Conservation (phyloP, 2,113 vertebrate genomes). For the Dendrocopos noguchii region DNA sequence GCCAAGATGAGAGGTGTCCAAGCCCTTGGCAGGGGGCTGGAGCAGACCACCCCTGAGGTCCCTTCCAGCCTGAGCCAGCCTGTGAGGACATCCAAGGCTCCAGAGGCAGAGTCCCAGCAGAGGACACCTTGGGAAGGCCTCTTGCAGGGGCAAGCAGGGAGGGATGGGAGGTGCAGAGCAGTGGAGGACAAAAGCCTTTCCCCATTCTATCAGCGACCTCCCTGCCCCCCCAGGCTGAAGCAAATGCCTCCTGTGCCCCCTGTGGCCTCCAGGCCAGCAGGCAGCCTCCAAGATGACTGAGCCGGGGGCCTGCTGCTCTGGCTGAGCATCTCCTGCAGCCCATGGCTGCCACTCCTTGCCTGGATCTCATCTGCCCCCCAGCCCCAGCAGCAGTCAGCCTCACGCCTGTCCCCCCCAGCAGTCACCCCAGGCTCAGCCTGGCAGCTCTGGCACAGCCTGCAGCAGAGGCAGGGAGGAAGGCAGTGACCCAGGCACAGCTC, state of each 20-base stretch:
- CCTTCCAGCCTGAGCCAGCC: no score
- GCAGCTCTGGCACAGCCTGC: not conserved
- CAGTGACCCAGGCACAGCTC: not conserved
- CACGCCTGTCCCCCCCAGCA: not conserved
- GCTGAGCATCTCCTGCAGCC: not conserved
- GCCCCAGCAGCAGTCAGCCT: not conserved
- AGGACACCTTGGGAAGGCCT: not conserved
- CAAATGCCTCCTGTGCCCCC: not conserved
- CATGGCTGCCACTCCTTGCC: not conserved
- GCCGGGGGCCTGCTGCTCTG: accelerated
- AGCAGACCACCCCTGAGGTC: no score
- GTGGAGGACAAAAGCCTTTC: not conserved
- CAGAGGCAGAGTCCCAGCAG: not conserved
- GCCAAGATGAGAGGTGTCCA: no score
- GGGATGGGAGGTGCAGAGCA: not conserved
- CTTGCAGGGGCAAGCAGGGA: not conserved
- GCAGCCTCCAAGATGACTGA: not conserved
- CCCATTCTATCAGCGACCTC: not conserved
- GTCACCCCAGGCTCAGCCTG: not conserved
- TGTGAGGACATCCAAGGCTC: not conserved
- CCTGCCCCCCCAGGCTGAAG: not conserved
- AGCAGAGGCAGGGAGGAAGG: not conserved
- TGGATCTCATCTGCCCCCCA: not conserved
- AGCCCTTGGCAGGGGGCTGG: no score
- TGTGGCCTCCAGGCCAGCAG: not conserved